phyloP scores from a whole-genome alignment of 2,113 vertebrate genomes.

The Perca fluviatilis region DNA sequence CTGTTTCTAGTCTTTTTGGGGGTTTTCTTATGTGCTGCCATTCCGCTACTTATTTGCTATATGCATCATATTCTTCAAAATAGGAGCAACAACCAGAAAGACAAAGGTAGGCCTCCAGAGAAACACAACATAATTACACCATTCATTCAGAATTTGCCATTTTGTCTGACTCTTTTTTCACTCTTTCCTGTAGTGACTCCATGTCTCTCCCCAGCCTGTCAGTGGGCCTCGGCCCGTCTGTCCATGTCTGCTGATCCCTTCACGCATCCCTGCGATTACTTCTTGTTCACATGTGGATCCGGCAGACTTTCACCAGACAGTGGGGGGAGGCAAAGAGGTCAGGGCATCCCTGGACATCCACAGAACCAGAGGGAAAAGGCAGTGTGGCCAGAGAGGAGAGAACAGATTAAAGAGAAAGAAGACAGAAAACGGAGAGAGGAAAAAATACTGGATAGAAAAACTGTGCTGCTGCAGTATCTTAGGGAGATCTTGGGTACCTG shows the following conservation, averaged over 20 bases:
- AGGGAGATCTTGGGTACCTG: slow-evolving; percentile 79
- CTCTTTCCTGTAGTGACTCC: slow-evolving; percentile 62
- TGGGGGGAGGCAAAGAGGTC: slow-evolving; percentile 53
- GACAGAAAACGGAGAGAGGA: slow-evolving; percentile 28
- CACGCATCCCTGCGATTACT: slow-evolving; percentile 84
- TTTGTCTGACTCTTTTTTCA: slow-evolving; percentile 27
- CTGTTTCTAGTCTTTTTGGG: slow-evolving; percentile 61
- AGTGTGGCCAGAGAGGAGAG: background rate
- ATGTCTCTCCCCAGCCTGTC: slow-evolving; percentile 79
- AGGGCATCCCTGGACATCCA: slow-evolving; percentile 32
- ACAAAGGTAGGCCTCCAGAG: slow-evolving; percentile 38
- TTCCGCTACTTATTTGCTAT: slow-evolving; percentile 67
- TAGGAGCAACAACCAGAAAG: background rate
- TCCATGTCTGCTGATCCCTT: slow-evolving; percentile 83
- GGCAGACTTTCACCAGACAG: slow-evolving; percentile 47
- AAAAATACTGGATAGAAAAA: slow-evolving; percentile 68
- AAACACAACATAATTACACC: background rate
- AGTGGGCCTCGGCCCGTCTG: slow-evolving; percentile 69
- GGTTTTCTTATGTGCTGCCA: slow-evolving; percentile 47
- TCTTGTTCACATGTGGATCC: slow-evolving; percentile 79
- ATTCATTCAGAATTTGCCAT: background rate
- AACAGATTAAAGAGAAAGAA: slow-evolving; percentile 17
- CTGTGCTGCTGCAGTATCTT: slow-evolving; percentile 70
- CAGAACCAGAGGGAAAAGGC: slow-evolving; percentile 39
- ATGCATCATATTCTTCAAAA: slow-evolving; percentile 24